Base-by-base conservation (phyloP, 1,140 invertebrate species). In the Colletes latitarsis region DNA sequence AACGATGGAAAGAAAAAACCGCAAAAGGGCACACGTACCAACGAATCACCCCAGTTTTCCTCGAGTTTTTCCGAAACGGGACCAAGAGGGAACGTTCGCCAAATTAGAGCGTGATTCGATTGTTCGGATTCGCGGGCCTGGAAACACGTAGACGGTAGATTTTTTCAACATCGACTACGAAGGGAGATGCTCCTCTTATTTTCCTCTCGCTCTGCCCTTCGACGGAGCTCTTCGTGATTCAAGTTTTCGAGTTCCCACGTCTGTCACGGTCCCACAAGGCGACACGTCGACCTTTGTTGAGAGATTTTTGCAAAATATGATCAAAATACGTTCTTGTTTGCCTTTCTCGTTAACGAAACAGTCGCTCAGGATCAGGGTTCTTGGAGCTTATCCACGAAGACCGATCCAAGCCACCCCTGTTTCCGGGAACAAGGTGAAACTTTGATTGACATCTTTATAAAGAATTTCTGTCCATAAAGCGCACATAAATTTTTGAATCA, bases 31-130 rank as follows among this genome's bases (percentile, higher is more conserved):
- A 72, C 55, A 19, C 67, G 62, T 53, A 14, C 43, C 17, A n/a
- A 60, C 41, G 68, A 41, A 41, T 76, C 53, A 41, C 63, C 64
- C 78, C 8, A 57, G 17, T 52, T 82, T 85, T 73, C 30, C 52
- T 80, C 39, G 17, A 64, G 30, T 74, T 69, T 39, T 46, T n/a
- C 43, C 30, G 39, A 15, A 15, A 30, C 19, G 12, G 6, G 39
- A 15, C 4, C 71, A 9, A 4, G 3, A n/a, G 9, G 60, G 46
- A 49, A 21, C 46, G 14, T 43, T 53, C 14, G 68, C 9, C 60
- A 83, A 87, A 87, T 84, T 87, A 87, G 68, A 84, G 6, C 63
- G 41, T 10, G 9, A 46, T 6, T 17, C 53, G 67, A 84, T 84
- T 82, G 66, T 87, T 84, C 58, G 53, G 63, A 82, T 30, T 84